Percentiles rank a stretch among this genome's conserved stretches.
These are phyloP conservation scores for Varanus salvator DNA, from an alignment of 2,113 vertebrate genomes.

Conservation along the genomic window DNA sequence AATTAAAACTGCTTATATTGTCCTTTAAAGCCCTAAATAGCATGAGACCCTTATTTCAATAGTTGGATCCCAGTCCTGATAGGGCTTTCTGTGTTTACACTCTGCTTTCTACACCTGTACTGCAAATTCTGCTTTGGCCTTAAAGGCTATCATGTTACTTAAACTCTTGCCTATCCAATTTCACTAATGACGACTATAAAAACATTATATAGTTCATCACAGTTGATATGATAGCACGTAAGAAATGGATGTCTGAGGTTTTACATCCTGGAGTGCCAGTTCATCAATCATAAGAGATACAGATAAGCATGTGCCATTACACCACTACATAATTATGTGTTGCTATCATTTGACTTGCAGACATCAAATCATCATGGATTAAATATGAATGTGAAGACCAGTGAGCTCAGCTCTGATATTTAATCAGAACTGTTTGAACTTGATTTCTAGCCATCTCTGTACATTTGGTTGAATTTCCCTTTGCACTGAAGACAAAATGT, in stretches of 20 bases:
- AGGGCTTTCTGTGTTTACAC: too few relatives aligned
- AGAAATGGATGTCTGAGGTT: background rate
- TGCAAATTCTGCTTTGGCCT: too few relatives aligned
- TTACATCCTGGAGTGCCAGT: background rate
- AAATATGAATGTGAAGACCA: background rate
- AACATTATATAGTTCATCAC: background rate
- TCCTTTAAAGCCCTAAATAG: too few relatives aligned
- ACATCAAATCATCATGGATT: slow-evolving; percentile 2
- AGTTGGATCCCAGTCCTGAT: too few relatives aligned
- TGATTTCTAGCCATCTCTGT: slow-evolving; percentile 3
- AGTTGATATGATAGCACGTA: background rate
- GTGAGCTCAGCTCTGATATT: background rate
- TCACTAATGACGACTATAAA: background rate
- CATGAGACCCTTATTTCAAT: too few relatives aligned
- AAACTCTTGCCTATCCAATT: background rate
- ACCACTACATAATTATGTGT: background rate
- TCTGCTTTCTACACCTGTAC: too few relatives aligned
- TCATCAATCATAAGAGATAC: background rate
- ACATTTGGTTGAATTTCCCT: background rate
- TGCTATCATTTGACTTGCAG: background rate
- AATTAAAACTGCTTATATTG: too few relatives aligned
- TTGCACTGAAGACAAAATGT: background rate
- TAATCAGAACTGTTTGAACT: background rate
- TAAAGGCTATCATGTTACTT: background rate
- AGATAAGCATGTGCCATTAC: background rate